A percentile compares a stretch with the other conserved stretches of the same genome.
These are phyloP conservation scores for Thecocarcelia acutangulata DNA, from an alignment of 2,888 invertebrate genomes.

Conservation along the genomic window DNA sequence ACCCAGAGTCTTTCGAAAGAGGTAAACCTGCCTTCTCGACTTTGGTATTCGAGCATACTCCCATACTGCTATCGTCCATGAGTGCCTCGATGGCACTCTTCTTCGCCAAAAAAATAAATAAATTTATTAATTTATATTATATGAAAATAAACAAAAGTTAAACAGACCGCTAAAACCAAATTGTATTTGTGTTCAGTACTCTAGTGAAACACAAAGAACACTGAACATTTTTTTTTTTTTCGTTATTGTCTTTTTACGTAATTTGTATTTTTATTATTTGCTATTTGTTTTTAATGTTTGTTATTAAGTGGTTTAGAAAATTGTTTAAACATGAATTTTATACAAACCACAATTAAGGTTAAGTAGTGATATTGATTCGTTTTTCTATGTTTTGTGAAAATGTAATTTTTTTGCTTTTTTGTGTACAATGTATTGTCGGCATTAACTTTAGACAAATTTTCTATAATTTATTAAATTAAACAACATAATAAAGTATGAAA, in stretches of 20 bases:
- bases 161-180: too few species aligned
- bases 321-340: background rate
- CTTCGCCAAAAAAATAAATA: too few species aligned
- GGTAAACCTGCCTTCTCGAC: too few species aligned
- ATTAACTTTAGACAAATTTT: constrained; percentile 55
- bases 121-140: too few species aligned
- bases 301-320: background rate
- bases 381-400: background rate
- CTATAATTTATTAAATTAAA: constrained; percentile 54
- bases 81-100: too few species aligned
- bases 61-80: too few species aligned
- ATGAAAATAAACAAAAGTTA: too few species aligned
- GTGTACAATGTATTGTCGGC: constrained; percentile 37
- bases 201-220: too few species aligned
- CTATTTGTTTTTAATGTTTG: background rate
- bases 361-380: constrained; percentile 18
- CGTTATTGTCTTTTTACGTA: too few species aligned
- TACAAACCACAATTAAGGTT: constrained; percentile 2
- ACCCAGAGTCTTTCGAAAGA: too few species aligned
- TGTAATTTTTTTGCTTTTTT: constrained; percentile 8
- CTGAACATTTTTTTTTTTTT: background rate
- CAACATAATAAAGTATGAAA: constrained; percentile 36
- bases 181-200: too few species aligned
- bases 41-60: too few species aligned
- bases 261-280: background rate